These are phyloP conservation scores for Apteryx mantelli DNA, from an alignment of 2,113 vertebrate species.

Conservation along the genomic window DNA sequence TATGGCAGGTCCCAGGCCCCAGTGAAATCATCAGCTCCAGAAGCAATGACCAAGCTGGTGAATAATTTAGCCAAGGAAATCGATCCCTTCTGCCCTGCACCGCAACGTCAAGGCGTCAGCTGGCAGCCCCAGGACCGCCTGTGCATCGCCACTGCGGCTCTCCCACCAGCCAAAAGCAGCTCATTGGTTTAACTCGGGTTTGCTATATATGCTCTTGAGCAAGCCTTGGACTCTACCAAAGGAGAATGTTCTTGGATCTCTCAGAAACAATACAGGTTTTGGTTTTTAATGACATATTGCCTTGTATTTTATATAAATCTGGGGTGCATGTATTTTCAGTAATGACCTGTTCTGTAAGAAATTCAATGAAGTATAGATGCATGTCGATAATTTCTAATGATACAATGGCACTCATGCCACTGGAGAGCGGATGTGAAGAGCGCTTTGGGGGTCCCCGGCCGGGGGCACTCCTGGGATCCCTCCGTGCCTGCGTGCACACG, in stretches of 20 bases:
- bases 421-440: background rate
- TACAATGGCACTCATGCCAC: no score
- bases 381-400: no score
- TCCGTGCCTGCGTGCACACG: no score
- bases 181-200: background rate
- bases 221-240: fast-evolving
- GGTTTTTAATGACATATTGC: background rate
- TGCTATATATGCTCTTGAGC: background rate
- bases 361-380: no score
- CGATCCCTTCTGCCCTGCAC: background rate
- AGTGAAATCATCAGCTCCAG: background rate
- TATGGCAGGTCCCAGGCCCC: background rate
- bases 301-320: fast-evolving
- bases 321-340: background rate
- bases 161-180: background rate
- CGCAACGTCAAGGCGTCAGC: background rate
- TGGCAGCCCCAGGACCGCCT: background rate
- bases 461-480: no score
- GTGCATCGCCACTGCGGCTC: background rate
- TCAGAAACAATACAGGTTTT: background rate
- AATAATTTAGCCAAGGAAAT: slow-evolving; percentile 22
- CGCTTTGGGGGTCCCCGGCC: background rate
- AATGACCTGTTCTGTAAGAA: background rate
- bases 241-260: fast-evolving
- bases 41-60: slow-evolving; percentile 5